Conservation (phyloP, 2,888 invertebrate genomes). For the Eristalinus sepulchralis region DNA sequence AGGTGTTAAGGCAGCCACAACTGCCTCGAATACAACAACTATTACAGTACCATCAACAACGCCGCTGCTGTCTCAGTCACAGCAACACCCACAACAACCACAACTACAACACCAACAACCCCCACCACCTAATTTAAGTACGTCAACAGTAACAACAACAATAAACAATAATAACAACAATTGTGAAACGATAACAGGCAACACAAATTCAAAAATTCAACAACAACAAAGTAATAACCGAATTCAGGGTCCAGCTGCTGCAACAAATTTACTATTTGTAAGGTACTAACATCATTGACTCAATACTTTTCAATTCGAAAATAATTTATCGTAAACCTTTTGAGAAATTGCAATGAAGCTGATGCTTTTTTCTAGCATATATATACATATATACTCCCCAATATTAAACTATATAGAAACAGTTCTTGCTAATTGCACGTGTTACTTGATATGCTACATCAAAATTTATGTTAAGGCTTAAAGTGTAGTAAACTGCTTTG, state of each 20-base stretch:
- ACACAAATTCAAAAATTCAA: constrained; percentile 66
- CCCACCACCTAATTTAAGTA: constrained; percentile 73
- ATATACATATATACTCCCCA: not conserved
- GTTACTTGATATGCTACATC: not conserved
- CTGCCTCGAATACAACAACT: constrained; percentile 63
- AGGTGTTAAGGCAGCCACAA: constrained; percentile 58
- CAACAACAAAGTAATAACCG: constrained; percentile 74
- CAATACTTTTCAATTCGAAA: constrained; percentile 48
- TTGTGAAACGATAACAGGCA: constrained; percentile 70
- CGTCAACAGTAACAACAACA: constrained; percentile 70
- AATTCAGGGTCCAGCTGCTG: constrained; percentile 76
- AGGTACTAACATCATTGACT: constrained; percentile 76
- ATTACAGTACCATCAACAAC: constrained; percentile 71
- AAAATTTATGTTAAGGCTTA: not conserved
- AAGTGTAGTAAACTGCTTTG: not conserved
- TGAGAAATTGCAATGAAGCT: constrained; percentile 62
- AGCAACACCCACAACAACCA: constrained; percentile 60
- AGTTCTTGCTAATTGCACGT: constrained; percentile 17
- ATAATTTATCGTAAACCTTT: constrained; percentile 16
- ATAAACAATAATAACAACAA: constrained; percentile 68
- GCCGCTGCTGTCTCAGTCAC: constrained; percentile 60
- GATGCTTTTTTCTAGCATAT: constrained; percentile 30
- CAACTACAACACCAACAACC: constrained; percentile 73
- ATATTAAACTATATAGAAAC: constrained; percentile 9
- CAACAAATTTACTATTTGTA: constrained; percentile 80